Base-by-base conservation (phyloP, 1,140 invertebrate species). In the Ostrea denselamellosa region DNA sequence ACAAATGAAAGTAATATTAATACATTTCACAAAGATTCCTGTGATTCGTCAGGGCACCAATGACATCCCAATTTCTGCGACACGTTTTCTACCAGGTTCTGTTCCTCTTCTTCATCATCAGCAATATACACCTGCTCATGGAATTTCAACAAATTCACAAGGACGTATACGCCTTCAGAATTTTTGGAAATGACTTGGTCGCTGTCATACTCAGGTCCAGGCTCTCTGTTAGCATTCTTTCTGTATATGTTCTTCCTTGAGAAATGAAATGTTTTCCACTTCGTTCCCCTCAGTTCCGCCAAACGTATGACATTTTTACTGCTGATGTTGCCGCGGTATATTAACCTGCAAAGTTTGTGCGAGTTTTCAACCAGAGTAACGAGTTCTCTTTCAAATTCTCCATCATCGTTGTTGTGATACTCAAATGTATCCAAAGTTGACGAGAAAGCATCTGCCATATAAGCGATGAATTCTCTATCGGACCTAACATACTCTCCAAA, bases 141-240 rank as follows among this genome's bases (percentile, higher is more conserved):
- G 28, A 71, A 34, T 71, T 71, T 71, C 65, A 71, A n/a, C 22
- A 71, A 12, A 71, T 71, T 28, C 65, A 71, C 65, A 8, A 28
- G 25, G 25, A 71, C 65, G 22, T 71, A 71, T 1, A 25, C 65
- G 19, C 86, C 86, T 28, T 58, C 44, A 2, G 19, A 25, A 56
- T 82, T 62, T 28, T 56, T 56, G 10, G 86, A 52, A 58, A 87
- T 83, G 19, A 87, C 86, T 22, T 56, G 25, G 19, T 87, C 86
- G 17, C 81, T 68, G 53, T 83, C 86, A 19, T 83, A 17, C 22
- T 56, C 54, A 7, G 22, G n/a, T 71, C 28, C 65, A 0, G 22
- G 22, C 3, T 54, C 25, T 10, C 25, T 25, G 12, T 85, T n/a
- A 51, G 17, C 3, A 53, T 58, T 58, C 56, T 10, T 28, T 3